Conservation (phyloP, 1,140 invertebrate genomes). For the Heterodera carotae region DNA sequence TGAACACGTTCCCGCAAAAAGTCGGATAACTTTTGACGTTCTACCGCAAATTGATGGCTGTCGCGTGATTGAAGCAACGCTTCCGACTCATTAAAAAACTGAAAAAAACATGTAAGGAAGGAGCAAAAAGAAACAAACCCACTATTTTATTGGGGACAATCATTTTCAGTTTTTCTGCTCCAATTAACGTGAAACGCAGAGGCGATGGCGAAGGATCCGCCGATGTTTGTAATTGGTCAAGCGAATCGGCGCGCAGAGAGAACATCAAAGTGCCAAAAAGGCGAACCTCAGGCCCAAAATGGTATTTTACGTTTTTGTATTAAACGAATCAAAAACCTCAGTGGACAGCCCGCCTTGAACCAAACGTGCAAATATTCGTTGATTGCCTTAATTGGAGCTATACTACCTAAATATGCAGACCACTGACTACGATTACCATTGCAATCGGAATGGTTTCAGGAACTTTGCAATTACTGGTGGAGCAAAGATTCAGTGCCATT, state of each 20-base stretch:
- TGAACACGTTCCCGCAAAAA: conserved; percentile 51
- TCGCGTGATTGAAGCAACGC: conserved; percentile 15
- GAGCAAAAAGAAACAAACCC: background rate
- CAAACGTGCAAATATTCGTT: conserved; percentile 59
- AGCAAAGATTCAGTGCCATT: conserved; percentile 7
- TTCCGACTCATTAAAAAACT: too few species aligned
- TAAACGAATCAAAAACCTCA: conserved; percentile 26
- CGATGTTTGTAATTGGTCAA: conserved; percentile 44
- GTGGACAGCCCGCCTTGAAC: conserved; percentile 47
- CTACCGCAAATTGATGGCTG: conserved; percentile 45
- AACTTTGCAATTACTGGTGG: conserved; percentile 23
- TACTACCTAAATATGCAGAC: too few species aligned
- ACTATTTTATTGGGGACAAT: conserved; percentile 53
- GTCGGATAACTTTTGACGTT: conserved; percentile 46
- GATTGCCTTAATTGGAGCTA: conserved; percentile 16
- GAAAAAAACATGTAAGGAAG: background rate
- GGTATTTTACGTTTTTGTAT: background rate
- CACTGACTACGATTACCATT: too few species aligned
- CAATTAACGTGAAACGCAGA: too few species aligned
- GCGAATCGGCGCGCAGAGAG: conserved; percentile 48
- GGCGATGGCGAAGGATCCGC: too few species aligned
- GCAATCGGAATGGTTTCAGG: conserved; percentile 56
- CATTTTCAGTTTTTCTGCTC: too few species aligned
- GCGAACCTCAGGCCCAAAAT: conserved; percentile 46
- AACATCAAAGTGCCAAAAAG: conserved; percentile 56